phyloP scores from a whole-genome alignment of 2,113 vertebrate species.

The Grantiella picta region DNA sequence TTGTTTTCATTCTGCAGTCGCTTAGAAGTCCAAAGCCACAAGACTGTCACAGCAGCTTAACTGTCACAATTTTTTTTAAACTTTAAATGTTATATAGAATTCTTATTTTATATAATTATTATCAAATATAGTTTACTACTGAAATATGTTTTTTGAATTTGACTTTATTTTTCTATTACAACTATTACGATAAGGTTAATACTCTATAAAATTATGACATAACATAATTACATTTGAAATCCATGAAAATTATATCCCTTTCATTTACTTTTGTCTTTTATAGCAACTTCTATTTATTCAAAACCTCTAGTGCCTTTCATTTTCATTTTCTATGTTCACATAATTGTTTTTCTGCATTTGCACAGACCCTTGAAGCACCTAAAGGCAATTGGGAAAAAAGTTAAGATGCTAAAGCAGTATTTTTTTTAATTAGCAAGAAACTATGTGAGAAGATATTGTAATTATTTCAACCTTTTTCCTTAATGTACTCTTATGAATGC shows the following conservation, averaged over 20 bases:
- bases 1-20: neutral
- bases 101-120: neutral
- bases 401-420: neutral
- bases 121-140: neutral
- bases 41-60: neutral
- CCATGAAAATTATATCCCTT: neutral
- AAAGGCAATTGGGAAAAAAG: neutral
- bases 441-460: neutral
- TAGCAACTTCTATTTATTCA: neutral
- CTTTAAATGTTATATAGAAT: neutral
- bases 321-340: neutral
- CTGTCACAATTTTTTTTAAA: neutral
- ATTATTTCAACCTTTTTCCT: neutral
- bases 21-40: neutral
- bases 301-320: neutral
- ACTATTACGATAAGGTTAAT: neutral
- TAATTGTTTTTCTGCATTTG: neutral
- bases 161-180: neutral
- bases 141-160: neutral
- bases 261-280: neutral
- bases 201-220: neutral
- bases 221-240: neutral
- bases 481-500: neutral
- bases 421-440: neutral
- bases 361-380: neutral